Percentiles rank a stretch among this genome's conserved stretches.
Evolutionary conservation across 2,113 vertebrate species (phyloP).

Genomic region (Semnornis frantzii): DNA sequence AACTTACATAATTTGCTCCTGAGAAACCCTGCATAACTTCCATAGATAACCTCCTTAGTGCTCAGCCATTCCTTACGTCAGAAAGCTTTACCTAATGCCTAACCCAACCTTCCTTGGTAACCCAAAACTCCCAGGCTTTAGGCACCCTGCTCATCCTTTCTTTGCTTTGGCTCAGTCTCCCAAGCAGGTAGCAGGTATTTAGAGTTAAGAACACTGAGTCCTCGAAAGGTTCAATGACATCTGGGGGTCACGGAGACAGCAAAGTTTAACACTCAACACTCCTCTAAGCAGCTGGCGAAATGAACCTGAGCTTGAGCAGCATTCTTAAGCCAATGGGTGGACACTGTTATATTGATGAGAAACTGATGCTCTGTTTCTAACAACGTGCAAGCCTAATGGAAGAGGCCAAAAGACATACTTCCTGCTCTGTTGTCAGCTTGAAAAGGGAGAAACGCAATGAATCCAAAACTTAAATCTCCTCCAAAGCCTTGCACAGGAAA

Average conservation of each 20-base stretch:
- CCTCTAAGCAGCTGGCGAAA: not conserved
- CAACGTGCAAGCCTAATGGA: constrained; percentile 28
- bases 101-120: not conserved
- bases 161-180: not conserved
- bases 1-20: not conserved
- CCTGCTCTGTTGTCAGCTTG: constrained; percentile 64
- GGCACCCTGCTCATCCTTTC: not conserved
- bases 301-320: not conserved
- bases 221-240: not conserved
- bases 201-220: not conserved
- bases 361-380: constrained; percentile 44
- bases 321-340: not conserved
- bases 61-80: not conserved
- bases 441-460: constrained; percentile 49
- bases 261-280: not conserved
- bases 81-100: not conserved
- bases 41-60: not conserved
- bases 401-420: constrained; percentile 41
- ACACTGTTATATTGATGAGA: not conserved
- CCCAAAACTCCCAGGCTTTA: not conserved
- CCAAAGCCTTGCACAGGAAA: constrained; percentile 65
- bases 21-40: not conserved
- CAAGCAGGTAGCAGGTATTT: not conserved
- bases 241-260: not conserved
- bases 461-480: constrained; percentile 56